Percentiles rank a stretch among this genome's conserved stretches.
Evolutionary conservation across 2,113 vertebrate species (phyloP).

Genomic region (Anarrhichthys ocellatus): DNA sequence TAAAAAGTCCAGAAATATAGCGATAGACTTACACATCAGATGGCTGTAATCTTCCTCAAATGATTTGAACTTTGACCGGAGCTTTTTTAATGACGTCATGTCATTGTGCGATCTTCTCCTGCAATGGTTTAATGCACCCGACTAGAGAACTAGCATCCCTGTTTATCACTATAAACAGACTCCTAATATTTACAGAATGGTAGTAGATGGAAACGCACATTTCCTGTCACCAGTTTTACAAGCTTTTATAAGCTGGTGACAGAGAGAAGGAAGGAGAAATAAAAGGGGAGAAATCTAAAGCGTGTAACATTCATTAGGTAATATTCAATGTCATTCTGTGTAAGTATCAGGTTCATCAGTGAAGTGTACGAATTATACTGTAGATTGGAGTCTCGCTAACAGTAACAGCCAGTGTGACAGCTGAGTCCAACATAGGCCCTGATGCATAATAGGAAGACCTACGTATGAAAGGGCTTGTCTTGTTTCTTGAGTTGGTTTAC

Average conservation of each 20-base stretch:
- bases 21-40: neutral
- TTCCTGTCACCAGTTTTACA: no score
- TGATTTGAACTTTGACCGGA: neutral
- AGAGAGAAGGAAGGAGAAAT: neutral
- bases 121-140: neutral
- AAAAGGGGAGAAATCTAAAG: neutral
- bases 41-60: neutral
- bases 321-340: neutral
- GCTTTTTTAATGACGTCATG: neutral
- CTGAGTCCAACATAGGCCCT: neutral
- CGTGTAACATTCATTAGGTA: neutral
- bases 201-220: no score
- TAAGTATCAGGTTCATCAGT: neutral
- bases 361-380: neutral
- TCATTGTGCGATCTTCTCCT: neutral
- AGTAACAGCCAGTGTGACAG: neutral
- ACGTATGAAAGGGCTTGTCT: neutral
- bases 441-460: neutral
- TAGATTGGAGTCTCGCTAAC: neutral
- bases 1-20: neutral
- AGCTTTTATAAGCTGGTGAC: no score
- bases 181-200: no score
- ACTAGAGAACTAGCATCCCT: neutral
- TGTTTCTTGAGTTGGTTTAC: neutral
- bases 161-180: neutral